A percentile compares a stretch with the other conserved stretches of the same genome.
Evolutionary conservation across 2,113 vertebrate genomes (phyloP).

Genomic region (Ophthalmolycus amberensis): DNA sequence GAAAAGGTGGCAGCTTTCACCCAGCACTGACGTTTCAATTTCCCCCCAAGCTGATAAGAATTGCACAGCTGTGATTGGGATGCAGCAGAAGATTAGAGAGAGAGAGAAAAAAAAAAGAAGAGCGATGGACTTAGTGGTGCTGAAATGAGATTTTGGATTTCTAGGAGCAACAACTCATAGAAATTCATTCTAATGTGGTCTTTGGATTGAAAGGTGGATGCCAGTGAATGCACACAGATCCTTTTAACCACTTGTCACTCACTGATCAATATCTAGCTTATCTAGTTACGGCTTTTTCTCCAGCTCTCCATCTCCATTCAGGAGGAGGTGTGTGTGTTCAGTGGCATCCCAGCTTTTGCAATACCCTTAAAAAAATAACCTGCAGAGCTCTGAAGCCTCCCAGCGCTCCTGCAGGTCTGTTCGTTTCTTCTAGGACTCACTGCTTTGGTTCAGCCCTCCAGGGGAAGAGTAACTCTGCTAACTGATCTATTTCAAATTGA

Average conservation of each 20-base stretch:
- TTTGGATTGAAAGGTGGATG: slow-evolving; percentile 41
- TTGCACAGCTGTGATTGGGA: slow-evolving; percentile 62
- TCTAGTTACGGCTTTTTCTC: slow-evolving; percentile 15
- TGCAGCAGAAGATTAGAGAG: slow-evolving; percentile 61
- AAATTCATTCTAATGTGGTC: slow-evolving; percentile 54
- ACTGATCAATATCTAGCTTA: slow-evolving; percentile 49
- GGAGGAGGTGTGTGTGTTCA: slow-evolving; percentile 61
- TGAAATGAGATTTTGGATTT: slow-evolving; percentile 71
- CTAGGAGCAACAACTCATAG: slow-evolving; percentile 64
- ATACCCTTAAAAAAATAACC: slow-evolving; percentile 51
- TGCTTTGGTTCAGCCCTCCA: slow-evolving; percentile 67
- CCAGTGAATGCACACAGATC: slow-evolving; percentile 72
- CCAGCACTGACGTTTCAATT: slow-evolving; percentile 69
- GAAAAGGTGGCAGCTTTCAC: slow-evolving; percentile 51
- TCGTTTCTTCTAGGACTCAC: slow-evolving; percentile 68
- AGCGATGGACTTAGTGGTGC: slow-evolving; percentile 60
- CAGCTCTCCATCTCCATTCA: slow-evolving; percentile 9
- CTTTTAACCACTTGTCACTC: slow-evolving; percentile 39
- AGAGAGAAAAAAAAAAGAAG: slow-evolving; percentile 55
- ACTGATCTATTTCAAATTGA: slow-evolving; percentile 26
- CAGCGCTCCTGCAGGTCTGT: slow-evolving; percentile 54
- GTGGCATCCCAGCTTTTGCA: slow-evolving; percentile 48
- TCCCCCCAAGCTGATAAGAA: slow-evolving; percentile 69
- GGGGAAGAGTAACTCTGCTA: slow-evolving; percentile 9
- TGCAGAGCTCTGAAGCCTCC: slow-evolving; percentile 31